Base-by-base conservation (phyloP, 2,797 vertebrate genomes). In the Platalea minor region DNA sequence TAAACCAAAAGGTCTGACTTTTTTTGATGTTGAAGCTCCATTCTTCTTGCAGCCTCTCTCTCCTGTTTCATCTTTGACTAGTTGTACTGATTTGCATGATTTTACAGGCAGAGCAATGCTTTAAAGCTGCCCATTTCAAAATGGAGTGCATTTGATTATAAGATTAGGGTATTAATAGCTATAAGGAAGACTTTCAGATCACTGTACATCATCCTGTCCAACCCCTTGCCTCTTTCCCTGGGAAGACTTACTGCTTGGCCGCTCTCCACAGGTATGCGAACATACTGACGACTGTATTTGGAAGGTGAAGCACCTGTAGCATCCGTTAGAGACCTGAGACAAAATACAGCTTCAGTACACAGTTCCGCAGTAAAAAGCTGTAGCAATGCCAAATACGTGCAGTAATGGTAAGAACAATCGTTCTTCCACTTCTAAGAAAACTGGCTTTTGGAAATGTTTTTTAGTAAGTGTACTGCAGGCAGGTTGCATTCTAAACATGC, bases 241-340 rank as follows among this genome's bases (percentile, higher is more conserved):
- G 41, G 72, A 64, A 86, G 25, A 86, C 97, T 97, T 91, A 98
- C 97, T 53, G 96, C 70, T 69, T 98, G 94, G 76, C 97, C 92
- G 19, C 90, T 95, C 69, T 97, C 95, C 68, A 97, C 91, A 13
- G 98, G 97, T 60, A 97, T 94, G 69, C 89, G 95, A 17, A 98
- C 93, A 29, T 95, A 96, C 45, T 96, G 92, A 33, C 77, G 86
- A 11, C 95, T 96, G 92, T 93, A 97, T 57, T 98, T 98, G 83
- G 97, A 96, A 73, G 95, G 88, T 7, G 97, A 94, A 57, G 93
- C 77, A 25, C 90, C 94, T 5, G 96, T 82, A 85, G 91, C 82
- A 31, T 97, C 97, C 0, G 95, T 91, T 37, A 97, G 92, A 88
- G 97, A 96, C 93, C 97, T 98, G 90, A 56, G 95, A 85, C 43